phyloP scores from a whole-genome alignment of 2,113 vertebrate species.

The Porphyrio hochstetteri region DNA sequence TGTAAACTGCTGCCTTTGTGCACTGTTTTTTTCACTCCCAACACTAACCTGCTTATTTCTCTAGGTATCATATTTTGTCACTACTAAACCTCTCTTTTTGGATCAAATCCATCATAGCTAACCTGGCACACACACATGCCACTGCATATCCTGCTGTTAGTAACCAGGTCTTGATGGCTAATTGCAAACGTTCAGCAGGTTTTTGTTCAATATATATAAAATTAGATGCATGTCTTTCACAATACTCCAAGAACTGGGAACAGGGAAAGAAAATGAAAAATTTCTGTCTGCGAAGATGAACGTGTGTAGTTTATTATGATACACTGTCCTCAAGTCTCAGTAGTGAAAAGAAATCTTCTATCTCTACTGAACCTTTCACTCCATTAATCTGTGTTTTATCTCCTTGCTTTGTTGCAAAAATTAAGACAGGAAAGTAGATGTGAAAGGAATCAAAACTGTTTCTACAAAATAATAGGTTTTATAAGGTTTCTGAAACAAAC shows the following conservation, averaged over 20 bases:
- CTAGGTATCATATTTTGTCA: background rate
- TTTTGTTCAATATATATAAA: background rate
- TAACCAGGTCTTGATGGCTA: background rate
- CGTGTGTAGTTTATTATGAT: fast-evolving
- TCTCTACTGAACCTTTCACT: background rate
- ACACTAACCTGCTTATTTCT: background rate
- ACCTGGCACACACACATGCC: background rate
- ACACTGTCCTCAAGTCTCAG: background rate
- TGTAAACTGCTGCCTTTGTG: background rate
- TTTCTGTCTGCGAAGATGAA: background rate
- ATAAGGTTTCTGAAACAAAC: background rate
- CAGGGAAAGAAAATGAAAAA: background rate
- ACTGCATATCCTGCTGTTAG: background rate
- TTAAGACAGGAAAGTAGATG: background rate
- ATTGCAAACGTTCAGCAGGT: background rate
- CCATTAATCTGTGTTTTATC: background rate
- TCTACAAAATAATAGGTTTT: background rate
- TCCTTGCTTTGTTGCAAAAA: background rate
- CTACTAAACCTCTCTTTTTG: background rate
- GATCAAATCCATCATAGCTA: background rate
- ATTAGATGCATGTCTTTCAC: background rate
- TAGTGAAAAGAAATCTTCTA: background rate
- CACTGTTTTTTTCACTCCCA: background rate
- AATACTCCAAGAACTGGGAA: background rate
- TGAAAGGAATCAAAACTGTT: background rate